Evolutionary conservation across 1,140 invertebrate genomes (phyloP).

Genomic region (Pogonus chalceus): DNA sequence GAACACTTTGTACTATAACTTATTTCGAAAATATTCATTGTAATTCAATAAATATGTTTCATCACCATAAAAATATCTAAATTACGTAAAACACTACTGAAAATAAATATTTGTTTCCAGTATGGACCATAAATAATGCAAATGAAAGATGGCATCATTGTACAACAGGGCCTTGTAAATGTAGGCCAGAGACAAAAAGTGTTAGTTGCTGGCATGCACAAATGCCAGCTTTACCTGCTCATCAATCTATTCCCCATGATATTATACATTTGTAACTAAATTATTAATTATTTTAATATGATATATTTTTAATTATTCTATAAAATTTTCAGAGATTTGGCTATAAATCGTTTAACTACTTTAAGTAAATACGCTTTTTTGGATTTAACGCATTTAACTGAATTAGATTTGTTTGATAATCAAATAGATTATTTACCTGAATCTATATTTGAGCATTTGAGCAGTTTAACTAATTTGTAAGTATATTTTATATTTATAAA

Average conservation of each 20-base stretch:
- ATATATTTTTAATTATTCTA: neutral
- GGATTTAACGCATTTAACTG: constrained; percentile 51
- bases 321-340: constrained; percentile 54
- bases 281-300: neutral
- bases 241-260: constrained; percentile 59
- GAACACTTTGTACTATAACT: no score
- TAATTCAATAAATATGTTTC: no score
- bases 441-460: constrained; percentile 59
- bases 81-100: no score
- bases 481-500: constrained; percentile 27
- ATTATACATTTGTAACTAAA: constrained; percentile 52
- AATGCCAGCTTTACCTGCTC: constrained; percentile 48
- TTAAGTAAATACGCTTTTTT: constrained; percentile 65
- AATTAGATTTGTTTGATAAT: constrained; percentile 72
- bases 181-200: constrained; percentile 49
- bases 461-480: constrained; percentile 59
- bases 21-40: no score
- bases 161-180: constrained; percentile 56
- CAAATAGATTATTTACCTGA: constrained; percentile 63
- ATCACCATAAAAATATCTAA: no score
- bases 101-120: constrained; percentile 29
- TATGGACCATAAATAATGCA: constrained; percentile 53
- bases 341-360: constrained; percentile 58
- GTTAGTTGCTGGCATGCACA: constrained; percentile 63
- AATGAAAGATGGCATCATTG: constrained; percentile 60